phyloP scores from a whole-genome alignment of 2,113 vertebrate species.

The Grallaria varia region DNA sequence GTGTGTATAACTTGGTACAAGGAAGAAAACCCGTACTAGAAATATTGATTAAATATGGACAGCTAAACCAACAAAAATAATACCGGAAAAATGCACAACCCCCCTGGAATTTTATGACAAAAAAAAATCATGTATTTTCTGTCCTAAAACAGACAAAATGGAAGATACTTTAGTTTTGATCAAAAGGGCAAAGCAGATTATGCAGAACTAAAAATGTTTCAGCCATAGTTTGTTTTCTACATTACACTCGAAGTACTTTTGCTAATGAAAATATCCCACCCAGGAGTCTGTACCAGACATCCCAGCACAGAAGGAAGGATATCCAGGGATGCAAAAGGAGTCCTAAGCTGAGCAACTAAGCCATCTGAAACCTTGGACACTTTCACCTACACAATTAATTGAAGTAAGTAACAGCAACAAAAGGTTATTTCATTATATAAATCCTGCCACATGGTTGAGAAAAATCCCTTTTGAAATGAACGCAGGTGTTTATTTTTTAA shows the following conservation, averaged over 20 bases:
- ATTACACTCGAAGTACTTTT: not conserved
- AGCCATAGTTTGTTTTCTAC: not conserved
- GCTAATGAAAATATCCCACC: not conserved
- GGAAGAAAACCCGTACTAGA: not conserved
- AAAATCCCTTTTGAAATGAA: not conserved
- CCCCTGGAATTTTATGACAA: not conserved
- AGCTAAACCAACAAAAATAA: not conserved
- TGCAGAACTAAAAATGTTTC: not conserved
- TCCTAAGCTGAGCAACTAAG: not conserved
- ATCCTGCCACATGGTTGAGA: not conserved
- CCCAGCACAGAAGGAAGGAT: not conserved
- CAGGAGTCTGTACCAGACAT: not conserved
- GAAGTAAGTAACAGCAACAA: not conserved
- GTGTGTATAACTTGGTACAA: not conserved
- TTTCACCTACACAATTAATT: accelerated
- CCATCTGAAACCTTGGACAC: not conserved
- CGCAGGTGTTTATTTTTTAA: not conserved
- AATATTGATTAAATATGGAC: not conserved
- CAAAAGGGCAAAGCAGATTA: not conserved
- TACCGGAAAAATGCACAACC: not conserved
- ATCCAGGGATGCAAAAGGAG: not conserved
- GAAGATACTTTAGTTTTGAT: not conserved
- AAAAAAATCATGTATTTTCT: not conserved
- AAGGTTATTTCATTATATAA: not conserved
- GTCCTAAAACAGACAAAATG: not conserved